phyloP scores from a whole-genome alignment of 2,113 vertebrate genomes.

The Tupaia chinensis region DNA sequence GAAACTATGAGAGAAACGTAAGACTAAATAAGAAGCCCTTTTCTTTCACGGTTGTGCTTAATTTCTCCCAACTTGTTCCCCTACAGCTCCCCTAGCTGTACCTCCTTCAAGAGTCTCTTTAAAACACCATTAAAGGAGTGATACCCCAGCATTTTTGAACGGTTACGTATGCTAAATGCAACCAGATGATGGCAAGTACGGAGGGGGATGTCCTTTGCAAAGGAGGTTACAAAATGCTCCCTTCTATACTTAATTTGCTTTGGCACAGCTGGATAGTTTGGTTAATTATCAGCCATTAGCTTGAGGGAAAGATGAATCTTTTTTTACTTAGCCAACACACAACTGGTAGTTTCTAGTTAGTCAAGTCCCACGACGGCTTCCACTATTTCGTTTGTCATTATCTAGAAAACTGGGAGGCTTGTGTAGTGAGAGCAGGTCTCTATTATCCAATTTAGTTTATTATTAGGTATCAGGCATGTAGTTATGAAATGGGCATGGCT shows the following conservation, averaged over 20 bases:
- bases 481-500: constrained; percentile 16
- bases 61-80: background rate
- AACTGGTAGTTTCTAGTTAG: constrained; percentile 38
- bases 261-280: constrained; percentile 63
- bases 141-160: background rate
- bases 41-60: background rate
- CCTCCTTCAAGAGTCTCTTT: background rate
- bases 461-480: constrained; percentile 22
- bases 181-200: background rate
- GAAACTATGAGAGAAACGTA: constrained; percentile 35
- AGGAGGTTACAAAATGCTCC: constrained; percentile 38
- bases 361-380: constrained; percentile 1
- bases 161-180: background rate
- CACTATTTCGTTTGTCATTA: constrained; percentile 51
- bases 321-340: constrained; percentile 12
- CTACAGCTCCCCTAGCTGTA: accelerated
- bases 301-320: background rate
- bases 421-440: background rate
- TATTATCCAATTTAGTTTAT: constrained; percentile 64
- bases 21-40: background rate
- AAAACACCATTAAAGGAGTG: background rate
- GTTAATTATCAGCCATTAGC: constrained; percentile 73
- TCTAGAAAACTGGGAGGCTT: constrained; percentile 48
- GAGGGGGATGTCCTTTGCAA: background rate
- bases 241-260: constrained; percentile 67